These are phyloP conservation scores for Procambarus clarkii DNA, from an alignment of 1,140 invertebrate species.

Conservation along the genomic window DNA sequence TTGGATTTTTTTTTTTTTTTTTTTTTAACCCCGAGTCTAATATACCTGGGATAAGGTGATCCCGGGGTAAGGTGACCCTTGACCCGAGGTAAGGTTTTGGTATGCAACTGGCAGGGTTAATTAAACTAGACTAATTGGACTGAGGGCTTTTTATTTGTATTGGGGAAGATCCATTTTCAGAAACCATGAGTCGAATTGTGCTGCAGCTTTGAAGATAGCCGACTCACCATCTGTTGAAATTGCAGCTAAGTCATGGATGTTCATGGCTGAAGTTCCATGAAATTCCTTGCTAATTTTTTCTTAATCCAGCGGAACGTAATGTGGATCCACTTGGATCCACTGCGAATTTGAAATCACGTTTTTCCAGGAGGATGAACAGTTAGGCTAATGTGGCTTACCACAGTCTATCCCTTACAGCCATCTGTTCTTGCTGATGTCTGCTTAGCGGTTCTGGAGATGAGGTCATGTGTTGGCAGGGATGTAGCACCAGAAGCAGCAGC, in stretches of 20 bases:
- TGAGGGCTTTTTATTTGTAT: conserved; percentile 54
- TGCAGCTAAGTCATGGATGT: conserved; percentile 56
- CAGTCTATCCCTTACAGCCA: conserved; percentile 65
- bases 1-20: not conserved
- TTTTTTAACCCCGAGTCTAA: too few species aligned
- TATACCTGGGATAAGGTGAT: not conserved
- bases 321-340: not conserved
- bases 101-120: conserved; percentile 65
- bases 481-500: conserved; percentile 19
- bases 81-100: conserved; percentile 56
- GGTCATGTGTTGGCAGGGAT: not conserved
- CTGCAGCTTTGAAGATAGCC: not conserved
- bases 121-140: conserved; percentile 65
- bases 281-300: conserved; percentile 21
- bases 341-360: not conserved
- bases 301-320: conserved; percentile 1
- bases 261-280: conserved; percentile 21
- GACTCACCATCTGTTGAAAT: conserved; percentile 6
- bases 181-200: not conserved
- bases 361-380: not conserved
- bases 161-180: conserved; percentile 54
- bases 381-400: conserved; percentile 55
- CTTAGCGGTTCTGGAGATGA: conserved; percentile 24
- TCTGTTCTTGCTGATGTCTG: conserved; percentile 38
- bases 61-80: not conserved